phyloP scores from a whole-genome alignment of 2,888 invertebrate genomes.

The Drosophila nigricruria region DNA sequence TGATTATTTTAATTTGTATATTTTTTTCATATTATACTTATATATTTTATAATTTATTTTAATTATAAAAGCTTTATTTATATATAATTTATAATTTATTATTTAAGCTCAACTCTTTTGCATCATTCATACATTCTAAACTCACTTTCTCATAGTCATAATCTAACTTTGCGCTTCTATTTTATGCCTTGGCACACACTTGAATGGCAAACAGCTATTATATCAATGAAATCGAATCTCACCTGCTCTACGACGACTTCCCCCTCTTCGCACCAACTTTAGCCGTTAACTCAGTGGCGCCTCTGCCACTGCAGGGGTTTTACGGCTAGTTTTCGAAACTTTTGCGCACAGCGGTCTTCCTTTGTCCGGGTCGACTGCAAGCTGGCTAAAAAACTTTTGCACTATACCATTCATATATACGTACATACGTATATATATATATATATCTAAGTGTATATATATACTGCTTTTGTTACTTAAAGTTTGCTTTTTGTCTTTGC shows the following conservation, averaged over 20 bases:
- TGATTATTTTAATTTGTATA: too few relatives aligned
- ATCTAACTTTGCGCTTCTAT: background rate
- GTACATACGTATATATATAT: background rate
- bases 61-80: background rate
- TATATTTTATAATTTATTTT: background rate
- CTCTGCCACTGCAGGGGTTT: constrained; percentile 58
- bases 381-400: constrained; percentile 58
- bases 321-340: constrained; percentile 73
- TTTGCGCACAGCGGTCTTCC: constrained; percentile 58
- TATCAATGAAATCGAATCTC: constrained; percentile 77
- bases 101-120: background rate
- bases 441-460: constrained; percentile 4
- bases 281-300: constrained; percentile 43
- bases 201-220: constrained; percentile 50
- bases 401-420: constrained; percentile 56
- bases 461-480: constrained; percentile 77
- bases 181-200: constrained; percentile 41
- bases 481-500: constrained; percentile 79
- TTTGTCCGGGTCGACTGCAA: constrained; percentile 25
- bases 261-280: constrained; percentile 5
- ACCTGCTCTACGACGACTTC: constrained; percentile 48
- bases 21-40: too few relatives aligned
- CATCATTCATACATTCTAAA: background rate
- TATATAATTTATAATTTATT: background rate
- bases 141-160: constrained; percentile 20